Evolutionary conservation across 2,797 vertebrate species (phyloP).

Genomic region (Rachycentron canadum): DNA sequence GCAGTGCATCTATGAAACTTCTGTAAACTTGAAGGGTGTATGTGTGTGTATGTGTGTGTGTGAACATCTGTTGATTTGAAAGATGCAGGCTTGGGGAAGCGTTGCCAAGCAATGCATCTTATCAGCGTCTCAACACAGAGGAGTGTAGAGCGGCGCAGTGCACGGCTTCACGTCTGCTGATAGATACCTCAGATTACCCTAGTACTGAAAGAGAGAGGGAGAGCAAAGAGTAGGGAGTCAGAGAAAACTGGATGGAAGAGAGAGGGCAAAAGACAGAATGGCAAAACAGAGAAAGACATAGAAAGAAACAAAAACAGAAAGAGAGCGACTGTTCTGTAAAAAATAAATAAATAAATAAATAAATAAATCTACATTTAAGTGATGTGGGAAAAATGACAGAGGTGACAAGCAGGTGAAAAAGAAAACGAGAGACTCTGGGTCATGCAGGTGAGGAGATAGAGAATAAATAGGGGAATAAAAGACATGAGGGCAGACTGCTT

Average conservation of each 20-base stretch:
- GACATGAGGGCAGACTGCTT: slow-evolving; percentile 68
- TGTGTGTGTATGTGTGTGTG: slow-evolving; percentile 48
- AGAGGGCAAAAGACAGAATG: neutral
- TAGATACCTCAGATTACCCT: slow-evolving; percentile 77
- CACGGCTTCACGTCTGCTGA: slow-evolving; percentile 68
- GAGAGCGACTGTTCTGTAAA: slow-evolving; percentile 16
- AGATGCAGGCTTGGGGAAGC: slow-evolving; percentile 75
- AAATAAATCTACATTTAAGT: slow-evolving; percentile 5
- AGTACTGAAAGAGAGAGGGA: slow-evolving; percentile 44
- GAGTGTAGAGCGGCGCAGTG: slow-evolving; percentile 62
- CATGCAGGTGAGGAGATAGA: slow-evolving; percentile 67
- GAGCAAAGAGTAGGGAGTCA: slow-evolving; percentile 16
- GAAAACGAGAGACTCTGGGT: slow-evolving; percentile 32
- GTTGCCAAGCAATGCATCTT: slow-evolving; percentile 78
- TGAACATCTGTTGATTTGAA: slow-evolving; percentile 82
- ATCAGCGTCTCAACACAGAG: slow-evolving; percentile 76
- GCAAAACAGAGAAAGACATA: slow-evolving; percentile 12
- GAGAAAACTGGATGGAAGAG: slow-evolving; percentile 32
- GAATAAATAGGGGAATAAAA: slow-evolving; percentile 63
- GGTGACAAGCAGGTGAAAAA: slow-evolving; percentile 27
- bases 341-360: neutral
- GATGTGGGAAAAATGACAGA: slow-evolving; percentile 37
- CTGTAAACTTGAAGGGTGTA: slow-evolving; percentile 67
- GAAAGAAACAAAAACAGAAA: slow-evolving; percentile 10
- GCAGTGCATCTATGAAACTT: slow-evolving; percentile 69